Evolutionary conservation across 2,888 invertebrate species (phyloP).

Genomic region (Plutella xylostella): DNA sequence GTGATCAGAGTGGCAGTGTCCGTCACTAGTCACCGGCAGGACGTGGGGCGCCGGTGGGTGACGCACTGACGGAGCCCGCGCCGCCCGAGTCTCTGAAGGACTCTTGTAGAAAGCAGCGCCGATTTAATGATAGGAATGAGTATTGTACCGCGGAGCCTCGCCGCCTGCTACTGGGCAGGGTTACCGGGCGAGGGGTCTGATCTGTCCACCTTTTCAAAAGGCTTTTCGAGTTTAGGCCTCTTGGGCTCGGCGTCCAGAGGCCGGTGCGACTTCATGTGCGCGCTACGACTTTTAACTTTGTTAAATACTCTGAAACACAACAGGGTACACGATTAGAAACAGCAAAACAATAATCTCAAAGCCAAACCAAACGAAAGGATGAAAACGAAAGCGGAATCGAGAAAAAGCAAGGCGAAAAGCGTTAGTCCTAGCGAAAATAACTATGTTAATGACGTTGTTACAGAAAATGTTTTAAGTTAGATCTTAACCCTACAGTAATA

Average conservation of each 20-base stretch:
- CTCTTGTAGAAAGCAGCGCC: neutral
- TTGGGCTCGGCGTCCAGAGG: slow-evolving; percentile 86
- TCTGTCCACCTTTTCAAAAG: slow-evolving; percentile 69
- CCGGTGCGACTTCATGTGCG: slow-evolving; percentile 99
- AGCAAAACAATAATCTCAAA: slow-evolving; percentile 36
- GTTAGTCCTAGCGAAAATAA: slow-evolving; percentile 38
- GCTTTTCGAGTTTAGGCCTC: slow-evolving; percentile 73
- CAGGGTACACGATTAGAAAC: slow-evolving; percentile 56
- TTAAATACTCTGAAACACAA: slow-evolving; percentile 89
- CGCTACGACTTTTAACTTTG: slow-evolving; percentile 98
- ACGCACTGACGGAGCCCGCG: neutral
- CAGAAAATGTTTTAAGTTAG: slow-evolving; percentile 33
- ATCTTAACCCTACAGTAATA: slow-evolving; percentile 37
- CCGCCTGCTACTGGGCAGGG: slow-evolving; percentile 43
- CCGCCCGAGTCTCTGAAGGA: neutral
- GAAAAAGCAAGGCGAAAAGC: slow-evolving; percentile 44
- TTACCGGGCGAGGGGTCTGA: slow-evolving; percentile 56
- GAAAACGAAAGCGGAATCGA: slow-evolving; percentile 19
- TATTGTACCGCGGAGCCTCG: slow-evolving; percentile 19
- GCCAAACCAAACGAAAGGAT: too few relatives aligned
- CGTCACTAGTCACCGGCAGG: neutral
- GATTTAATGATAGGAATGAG: neutral
- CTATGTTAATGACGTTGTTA: slow-evolving; percentile 44
- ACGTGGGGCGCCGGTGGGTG: neutral
- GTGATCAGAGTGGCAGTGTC: neutral